These are phyloP conservation scores for Pholis gunnellus DNA, from an alignment of 2,113 vertebrate species.

Conservation along the genomic window DNA sequence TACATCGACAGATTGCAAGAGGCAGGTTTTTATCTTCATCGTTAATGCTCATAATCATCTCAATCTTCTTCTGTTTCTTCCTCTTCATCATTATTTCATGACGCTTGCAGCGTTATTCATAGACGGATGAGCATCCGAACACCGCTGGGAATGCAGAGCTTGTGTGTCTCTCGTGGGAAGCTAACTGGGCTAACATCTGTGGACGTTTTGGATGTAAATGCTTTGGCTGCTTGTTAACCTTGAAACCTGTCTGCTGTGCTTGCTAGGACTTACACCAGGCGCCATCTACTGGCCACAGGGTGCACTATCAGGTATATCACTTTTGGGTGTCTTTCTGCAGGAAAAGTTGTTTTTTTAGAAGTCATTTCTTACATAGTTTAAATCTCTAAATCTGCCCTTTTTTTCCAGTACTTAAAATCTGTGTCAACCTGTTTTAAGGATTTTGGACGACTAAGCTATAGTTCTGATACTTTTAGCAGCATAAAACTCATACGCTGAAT, in stretches of 20 bases:
- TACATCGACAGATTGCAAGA: conserved; percentile 97
- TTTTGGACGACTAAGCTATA: background rate
- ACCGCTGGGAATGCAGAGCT: conserved; percentile 9
- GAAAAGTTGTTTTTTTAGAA: background rate
- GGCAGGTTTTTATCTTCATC: conserved; percentile 79
- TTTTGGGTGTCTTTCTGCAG: conserved; percentile 26
- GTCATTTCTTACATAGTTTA: background rate
- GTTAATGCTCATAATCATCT: background rate
- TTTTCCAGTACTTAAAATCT: background rate
- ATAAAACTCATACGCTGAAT: background rate
- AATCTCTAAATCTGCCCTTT: background rate
- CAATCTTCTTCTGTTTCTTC: background rate
- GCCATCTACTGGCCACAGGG: conserved; percentile 88
- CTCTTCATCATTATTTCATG: conserved; percentile 53
- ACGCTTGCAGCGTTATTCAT: conserved; percentile 20
- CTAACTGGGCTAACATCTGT: conserved; percentile 57
- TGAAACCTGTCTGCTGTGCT: conserved; percentile 69
- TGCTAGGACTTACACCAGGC: conserved; percentile 84
- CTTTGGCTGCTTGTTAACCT: conserved; percentile 63
- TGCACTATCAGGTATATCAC: conserved; percentile 93
- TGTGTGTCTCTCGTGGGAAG: conserved; percentile 30
- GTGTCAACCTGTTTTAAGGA: background rate
- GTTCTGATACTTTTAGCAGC: background rate
- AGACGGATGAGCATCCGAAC: background rate
- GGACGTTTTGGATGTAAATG: conserved; percentile 39